phyloP scores from a whole-genome alignment of 1,140 invertebrate genomes.

The Drosophila miranda region DNA sequence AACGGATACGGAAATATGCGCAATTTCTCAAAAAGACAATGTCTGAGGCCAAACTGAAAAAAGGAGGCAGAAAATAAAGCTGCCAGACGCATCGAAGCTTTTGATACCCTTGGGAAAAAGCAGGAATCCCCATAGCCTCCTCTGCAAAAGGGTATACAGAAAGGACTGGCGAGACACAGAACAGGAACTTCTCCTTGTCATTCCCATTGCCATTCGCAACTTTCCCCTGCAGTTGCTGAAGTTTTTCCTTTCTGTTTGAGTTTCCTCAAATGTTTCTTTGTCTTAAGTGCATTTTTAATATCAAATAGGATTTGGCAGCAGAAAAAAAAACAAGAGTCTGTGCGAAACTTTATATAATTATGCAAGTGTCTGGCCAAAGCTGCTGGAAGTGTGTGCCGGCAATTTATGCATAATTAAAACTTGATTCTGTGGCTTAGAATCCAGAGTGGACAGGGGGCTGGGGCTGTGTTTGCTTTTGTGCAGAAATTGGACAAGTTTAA shows the following conservation, averaged over 20 bases:
- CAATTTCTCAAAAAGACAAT: constrained; percentile 61
- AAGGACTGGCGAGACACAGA: constrained; percentile 5
- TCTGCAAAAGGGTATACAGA: neutral
- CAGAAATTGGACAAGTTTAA: neutral
- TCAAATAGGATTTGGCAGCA: constrained; percentile 28
- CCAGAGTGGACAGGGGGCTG: neutral
- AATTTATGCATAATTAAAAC: constrained; percentile 55
- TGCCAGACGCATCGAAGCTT: too few relatives aligned
- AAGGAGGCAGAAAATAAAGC: neutral
- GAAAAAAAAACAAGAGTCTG: constrained; percentile 13
- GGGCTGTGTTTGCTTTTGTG: neutral
- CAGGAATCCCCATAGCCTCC: too few relatives aligned
- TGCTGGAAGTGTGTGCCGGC: constrained; percentile 23
- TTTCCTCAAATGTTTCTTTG: constrained; percentile 48
- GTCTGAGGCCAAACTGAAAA: constrained; percentile 40
- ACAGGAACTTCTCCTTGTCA: constrained; percentile 47
- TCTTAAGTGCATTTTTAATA: constrained; percentile 42
- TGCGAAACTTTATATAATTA: constrained; percentile 52
- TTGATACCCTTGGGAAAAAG: neutral
- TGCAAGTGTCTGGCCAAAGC: constrained; percentile 52
- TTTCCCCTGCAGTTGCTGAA: constrained; percentile 30
- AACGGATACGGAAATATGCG: constrained; percentile 60
- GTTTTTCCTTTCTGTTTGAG: constrained; percentile 42
- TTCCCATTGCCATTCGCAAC: constrained; percentile 36
- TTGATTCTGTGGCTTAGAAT: constrained; percentile 37